phyloP scores from a whole-genome alignment of 2,888 invertebrate genomes.

The Cryptops parisi region DNA sequence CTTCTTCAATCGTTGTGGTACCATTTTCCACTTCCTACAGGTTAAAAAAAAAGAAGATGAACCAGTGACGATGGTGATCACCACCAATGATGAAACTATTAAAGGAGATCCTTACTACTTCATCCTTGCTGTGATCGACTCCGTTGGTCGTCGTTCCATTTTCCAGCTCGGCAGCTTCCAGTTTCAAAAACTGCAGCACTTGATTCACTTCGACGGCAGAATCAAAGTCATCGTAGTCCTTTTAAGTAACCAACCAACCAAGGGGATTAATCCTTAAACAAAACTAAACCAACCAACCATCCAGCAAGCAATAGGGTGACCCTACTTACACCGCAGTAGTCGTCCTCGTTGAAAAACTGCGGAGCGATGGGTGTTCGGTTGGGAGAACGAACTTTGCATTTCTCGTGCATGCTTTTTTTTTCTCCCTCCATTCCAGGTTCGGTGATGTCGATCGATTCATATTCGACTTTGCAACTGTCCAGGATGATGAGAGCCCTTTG shows the following conservation, averaged over 20 bases:
- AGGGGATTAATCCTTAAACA: too few relatives aligned
- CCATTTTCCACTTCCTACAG: too few relatives aligned
- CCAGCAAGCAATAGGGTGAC: not conserved
- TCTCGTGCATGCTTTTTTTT: constrained; percentile 83
- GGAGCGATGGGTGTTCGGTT: constrained; percentile 75
- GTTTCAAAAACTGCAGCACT: constrained; percentile 18
- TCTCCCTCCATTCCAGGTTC: constrained; percentile 79
- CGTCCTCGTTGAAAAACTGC: constrained; percentile 83
- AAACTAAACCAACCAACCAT: too few relatives aligned
- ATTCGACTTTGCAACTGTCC: constrained; percentile 77
- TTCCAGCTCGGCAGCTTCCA: constrained; percentile 15
- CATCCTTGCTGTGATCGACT: not conserved
- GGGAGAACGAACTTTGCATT: constrained; percentile 41
- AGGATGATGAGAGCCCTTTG: constrained; percentile 85
- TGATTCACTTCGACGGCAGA: constrained; percentile 22
- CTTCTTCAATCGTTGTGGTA: constrained; percentile 1
- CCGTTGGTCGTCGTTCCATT: constrained; percentile 27
- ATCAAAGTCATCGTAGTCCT: constrained; percentile 90
- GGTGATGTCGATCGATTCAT: constrained; percentile 83
- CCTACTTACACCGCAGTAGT: constrained; percentile 73
- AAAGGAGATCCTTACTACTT: too few relatives aligned
- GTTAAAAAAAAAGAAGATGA: not conserved
- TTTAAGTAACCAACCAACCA: constrained; percentile 26
- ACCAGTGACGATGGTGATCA: too few relatives aligned
- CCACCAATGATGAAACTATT: too few relatives aligned